Base-by-base conservation (phyloP, 2,888 invertebrate species). In the Celastrina argiolus region DNA sequence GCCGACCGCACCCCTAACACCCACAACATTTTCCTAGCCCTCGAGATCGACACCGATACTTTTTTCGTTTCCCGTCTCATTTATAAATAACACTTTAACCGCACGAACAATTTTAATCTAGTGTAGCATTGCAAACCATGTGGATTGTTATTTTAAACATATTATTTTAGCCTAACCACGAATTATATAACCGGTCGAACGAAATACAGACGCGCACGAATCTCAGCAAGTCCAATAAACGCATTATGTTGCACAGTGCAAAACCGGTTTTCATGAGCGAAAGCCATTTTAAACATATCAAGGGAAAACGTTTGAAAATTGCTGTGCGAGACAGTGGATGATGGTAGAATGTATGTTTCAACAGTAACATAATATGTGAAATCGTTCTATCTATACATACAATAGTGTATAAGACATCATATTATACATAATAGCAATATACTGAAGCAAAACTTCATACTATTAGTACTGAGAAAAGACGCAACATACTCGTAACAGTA, bases 1-100 rank as follows among this genome's bases (percentile, higher is more conserved):
- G 79, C 81, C 80, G 80, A 78, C 80, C 80, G 81, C 82, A 80
- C 85, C 87, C 86, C 84, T 83, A 79, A 84, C 83, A 86, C 83
- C 88, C 86, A 85, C 79, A 78, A 39, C 74, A 78, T 76, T 80
- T 80, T 81, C 80, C 77, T 81, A 72, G 73, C 80, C 81, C 83
- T 80, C 81, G 76, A 79, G 81, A 85, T 82, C 82, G 85, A 82
- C 83, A 84, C 84, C 82, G 85, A 85, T 80, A 79, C 75, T 83
- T 83, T 86, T 85, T 87, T 85, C 83, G 81, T 82, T 82, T 79
- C 76, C 76, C 76, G 74, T 72, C 75, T 72, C 75, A 75, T 70
- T 78, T 77, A 78, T 74, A 76, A 74, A 77, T 78, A 75, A 67
- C 56, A 69, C 66, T 56, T 67, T 51, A 64, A 68, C 61, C 58